Base-by-base conservation (phyloP, 2,888 invertebrate genomes). In the Notocelia uddmanniana region DNA sequence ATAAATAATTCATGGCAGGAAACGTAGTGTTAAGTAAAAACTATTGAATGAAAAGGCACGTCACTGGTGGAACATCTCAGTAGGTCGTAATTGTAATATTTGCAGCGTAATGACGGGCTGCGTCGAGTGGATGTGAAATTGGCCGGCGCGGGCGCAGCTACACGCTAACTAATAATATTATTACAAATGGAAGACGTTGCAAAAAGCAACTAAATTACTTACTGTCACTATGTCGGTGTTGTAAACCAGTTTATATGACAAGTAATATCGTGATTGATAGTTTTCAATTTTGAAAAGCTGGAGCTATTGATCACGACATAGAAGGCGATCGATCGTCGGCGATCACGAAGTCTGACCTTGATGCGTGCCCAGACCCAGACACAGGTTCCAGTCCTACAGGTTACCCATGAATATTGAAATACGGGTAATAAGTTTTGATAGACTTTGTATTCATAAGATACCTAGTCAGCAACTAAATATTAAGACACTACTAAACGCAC, bases 41-140 rank as follows among this genome's bases (percentile, higher is more conserved):
- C 55, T 67, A 69, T 62, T 74, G 60, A 76, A 76, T 76, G 75
- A 76, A 74, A 74, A 74, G 73, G 63, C 69, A 71, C 58, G 69
- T 76, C 77, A 72, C 68, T 75, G 69, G 74, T 48, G 50, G 71
- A 76, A 71, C 69, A 62, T 66, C 76, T 69, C 64, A 68, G 72
- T 74, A 73, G 73, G 74, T 73, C 73, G 67, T 70, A 73, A 74
- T 70, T 72, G 63, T 74, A 73, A 76, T 75, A 76, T 74, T 77
- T 74, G 73, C 63, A 57, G 64, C 68, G 68, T 75, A 76, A 75
- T 77, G 74, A 77, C 73, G 71, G 75, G 68, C 50, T 70, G 55
- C 60, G 62, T 63, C 58, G 62, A 73, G 74, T 68, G 75, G 69
- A 73, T 77, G 79, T 76, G 78, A 78, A 78, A 79, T 78, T 77